phyloP scores from a whole-genome alignment of 2,888 invertebrate species.

The Hofmannophila pseudospretella region DNA sequence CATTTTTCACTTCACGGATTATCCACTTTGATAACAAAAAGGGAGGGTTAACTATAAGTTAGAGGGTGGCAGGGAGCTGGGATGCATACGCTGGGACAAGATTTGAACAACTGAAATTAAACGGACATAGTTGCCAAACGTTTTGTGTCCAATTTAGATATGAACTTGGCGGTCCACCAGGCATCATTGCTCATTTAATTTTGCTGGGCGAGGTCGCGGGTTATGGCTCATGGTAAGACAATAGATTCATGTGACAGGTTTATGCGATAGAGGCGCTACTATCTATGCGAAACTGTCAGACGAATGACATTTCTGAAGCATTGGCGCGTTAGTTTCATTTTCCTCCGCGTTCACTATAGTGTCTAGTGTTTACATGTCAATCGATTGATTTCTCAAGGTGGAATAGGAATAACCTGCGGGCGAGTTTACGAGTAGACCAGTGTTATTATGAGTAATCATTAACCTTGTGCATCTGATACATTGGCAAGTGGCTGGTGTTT shows the following conservation, averaged over 20 bases:
- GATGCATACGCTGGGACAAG: constrained; percentile 66
- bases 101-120: constrained; percentile 78
- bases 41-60: constrained; percentile 28
- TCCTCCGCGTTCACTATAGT: background rate
- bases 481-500: too few species aligned
- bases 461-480: background rate
- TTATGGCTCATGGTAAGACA: constrained; percentile 22
- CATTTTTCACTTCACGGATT: constrained; percentile 62
- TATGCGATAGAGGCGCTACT: background rate
- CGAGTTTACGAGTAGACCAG: background rate
- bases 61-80: constrained; percentile 51
- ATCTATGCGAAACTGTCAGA: background rate
- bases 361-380: constrained; percentile 15
- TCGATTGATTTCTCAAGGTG: constrained; percentile 25
- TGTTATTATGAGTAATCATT: background rate
- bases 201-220: constrained; percentile 38
- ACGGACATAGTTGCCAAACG: constrained; percentile 72
- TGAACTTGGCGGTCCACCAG: constrained; percentile 66
- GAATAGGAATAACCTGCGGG: background rate
- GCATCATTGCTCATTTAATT: constrained; percentile 45
- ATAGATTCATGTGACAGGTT: constrained; percentile 12
- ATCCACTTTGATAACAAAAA: constrained; percentile 30
- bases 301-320: background rate
- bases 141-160: constrained; percentile 70
- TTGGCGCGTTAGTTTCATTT: background rate